Base-by-base conservation (phyloP, 2,797 vertebrate genomes). In the Enteromius unitaeniatus region DNA sequence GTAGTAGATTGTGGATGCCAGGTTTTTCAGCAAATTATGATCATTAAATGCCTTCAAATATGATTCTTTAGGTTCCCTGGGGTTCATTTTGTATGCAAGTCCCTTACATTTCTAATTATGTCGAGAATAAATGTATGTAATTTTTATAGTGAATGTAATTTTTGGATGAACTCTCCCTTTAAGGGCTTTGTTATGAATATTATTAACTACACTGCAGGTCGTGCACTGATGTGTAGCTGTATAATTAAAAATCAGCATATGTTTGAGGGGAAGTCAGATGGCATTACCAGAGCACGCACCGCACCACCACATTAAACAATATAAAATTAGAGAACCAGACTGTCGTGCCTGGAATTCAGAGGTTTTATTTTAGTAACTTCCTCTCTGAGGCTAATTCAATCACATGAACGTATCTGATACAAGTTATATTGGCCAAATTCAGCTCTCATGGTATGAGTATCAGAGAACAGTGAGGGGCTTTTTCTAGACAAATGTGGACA, bases 331-430 rank as follows among this genome's bases (percentile, higher is more conserved):
- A 89, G 88, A 88, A 90, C 81, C 84, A 87, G 86, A 49, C 47
- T 65, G 88, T 89, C 89, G 83, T 84, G 81, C 88, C 84, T 82
- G 84, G 85, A n/a, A 81, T 85, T 87, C 80, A 83, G 87, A 84
- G 79, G 68, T 83, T 92, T 91, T 86, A 83, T 85, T 87, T 76
- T 67, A 78, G 68, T 87, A 87, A 78, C 84, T 78, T 90, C 76
- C 78, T 84, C 86, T 74, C 60, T 87, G 83, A 75, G 89, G 87
- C 79, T 89, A 89, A 92, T 92, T 67, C 69, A 89, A 86, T 90
- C 79, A 88, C 87, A 62, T 69, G 49, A 84, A 82, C 60, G 37
- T 49, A 83, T 82, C 47, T 81, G 73, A 84, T 84, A 78, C 28
- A 51, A 77, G 83, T 55, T 84, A 81, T 82, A 84, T 84, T 85